A percentile compares a stretch with the other conserved stretches of the same genome.
phyloP scores from a whole-genome alignment of 2,113 vertebrate species.

The Hippoglossus stenolepis region DNA sequence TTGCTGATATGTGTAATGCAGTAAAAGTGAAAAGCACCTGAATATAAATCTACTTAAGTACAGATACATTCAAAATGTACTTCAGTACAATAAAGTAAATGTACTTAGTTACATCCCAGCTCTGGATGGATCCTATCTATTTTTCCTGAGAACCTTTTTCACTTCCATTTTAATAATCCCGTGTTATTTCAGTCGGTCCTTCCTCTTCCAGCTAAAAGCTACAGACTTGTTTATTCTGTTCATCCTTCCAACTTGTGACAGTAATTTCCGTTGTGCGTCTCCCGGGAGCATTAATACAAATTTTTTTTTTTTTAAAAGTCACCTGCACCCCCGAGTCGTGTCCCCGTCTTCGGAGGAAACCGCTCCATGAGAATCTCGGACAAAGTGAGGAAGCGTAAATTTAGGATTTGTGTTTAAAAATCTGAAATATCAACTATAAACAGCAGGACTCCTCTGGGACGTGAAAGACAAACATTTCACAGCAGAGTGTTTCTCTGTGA shows the following conservation, averaged over 20 bases:
- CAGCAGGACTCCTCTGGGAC: conserved; percentile 59
- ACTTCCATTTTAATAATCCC: background rate
- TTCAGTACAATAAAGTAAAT: no score
- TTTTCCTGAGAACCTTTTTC: background rate
- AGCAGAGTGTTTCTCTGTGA: conserved; percentile 54
- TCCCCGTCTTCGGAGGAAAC: background rate
- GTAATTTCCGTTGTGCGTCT: conserved; percentile 17
- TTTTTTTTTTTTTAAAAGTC: no score
- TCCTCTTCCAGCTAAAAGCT: conserved; percentile 3
- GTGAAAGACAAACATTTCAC: conserved; percentile 61
- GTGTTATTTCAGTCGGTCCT: background rate
- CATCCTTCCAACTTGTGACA: background rate
- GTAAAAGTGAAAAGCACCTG: no score
- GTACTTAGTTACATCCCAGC: no score
- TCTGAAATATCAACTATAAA: conserved; percentile 68
- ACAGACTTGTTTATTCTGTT: conserved; percentile 7
- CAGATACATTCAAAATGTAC: no score
- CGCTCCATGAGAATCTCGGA: background rate
- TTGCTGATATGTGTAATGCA: no score
- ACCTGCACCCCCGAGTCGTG: conserved; percentile 11
- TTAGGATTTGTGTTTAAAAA: conserved; percentile 61
- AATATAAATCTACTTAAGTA: no score
- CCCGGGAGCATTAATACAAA: conserved; percentile 18
- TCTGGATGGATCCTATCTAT: no score
- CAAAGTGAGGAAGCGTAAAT: conserved; percentile 40